These are phyloP conservation scores for Stegodyphus dumicola DNA, from an alignment of 1,140 invertebrate species.

Conservation along the genomic window DNA sequence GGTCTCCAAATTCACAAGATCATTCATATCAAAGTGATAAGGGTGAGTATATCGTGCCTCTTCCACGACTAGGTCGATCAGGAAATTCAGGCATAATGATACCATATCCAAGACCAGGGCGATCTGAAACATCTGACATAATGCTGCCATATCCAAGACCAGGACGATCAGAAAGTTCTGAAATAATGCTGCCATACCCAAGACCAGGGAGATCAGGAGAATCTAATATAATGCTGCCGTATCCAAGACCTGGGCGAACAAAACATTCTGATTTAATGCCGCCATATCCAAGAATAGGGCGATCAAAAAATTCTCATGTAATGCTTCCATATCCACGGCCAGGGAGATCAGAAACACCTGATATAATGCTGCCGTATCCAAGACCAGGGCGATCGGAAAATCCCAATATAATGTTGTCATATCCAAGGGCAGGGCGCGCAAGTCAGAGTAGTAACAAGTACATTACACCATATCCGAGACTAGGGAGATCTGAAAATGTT, in stretches of 20 bases:
- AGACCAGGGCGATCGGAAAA: neutral
- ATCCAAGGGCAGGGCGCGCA: no score
- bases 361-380: neutral
- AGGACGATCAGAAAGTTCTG: neutral
- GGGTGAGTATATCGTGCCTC: neutral
- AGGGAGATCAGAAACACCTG: neutral
- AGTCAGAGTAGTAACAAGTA: neutral
- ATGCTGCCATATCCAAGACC: neutral
- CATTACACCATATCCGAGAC: conserved; percentile 2
- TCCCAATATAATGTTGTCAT: neutral
- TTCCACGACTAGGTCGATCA: conserved; percentile 16
- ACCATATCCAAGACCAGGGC: conserved; percentile 17
- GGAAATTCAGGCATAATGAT: neutral
- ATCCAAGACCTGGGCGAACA: neutral
- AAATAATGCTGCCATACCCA: neutral
- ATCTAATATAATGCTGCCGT: neutral
- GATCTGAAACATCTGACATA: neutral
- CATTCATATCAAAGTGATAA: no score
- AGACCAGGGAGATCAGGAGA: no score
- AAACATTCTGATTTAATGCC: no score
- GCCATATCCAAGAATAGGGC: no score
- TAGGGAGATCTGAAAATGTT: neutral
- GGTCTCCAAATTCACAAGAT: neutral
- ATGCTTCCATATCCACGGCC: neutral
- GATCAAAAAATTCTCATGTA: neutral